Conservation (phyloP, 2,888 invertebrate species). For the Oscheius onirici region DNA sequence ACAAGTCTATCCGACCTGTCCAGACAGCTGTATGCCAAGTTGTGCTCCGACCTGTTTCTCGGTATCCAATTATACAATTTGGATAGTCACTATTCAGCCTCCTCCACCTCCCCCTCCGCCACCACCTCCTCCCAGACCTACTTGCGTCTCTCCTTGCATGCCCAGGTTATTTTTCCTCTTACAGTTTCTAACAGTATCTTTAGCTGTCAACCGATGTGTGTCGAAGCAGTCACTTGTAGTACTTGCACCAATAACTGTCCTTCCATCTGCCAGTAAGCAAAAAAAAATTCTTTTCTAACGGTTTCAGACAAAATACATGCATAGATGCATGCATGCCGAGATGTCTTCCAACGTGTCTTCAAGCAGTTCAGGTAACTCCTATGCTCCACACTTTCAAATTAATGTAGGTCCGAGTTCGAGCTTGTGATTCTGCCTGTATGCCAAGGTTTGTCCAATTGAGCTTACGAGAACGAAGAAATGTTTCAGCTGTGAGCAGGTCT, state of each 20-base stretch:
- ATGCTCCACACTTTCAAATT: no score
- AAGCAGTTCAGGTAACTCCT: slow-evolving; percentile 45
- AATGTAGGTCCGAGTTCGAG: slow-evolving; percentile 27
- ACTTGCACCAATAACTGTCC: slow-evolving; percentile 56
- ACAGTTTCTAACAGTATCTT: background rate
- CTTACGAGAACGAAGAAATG: no score
- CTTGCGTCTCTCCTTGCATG: slow-evolving; percentile 53
- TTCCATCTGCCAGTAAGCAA: slow-evolving; percentile 44
- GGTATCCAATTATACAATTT: background rate
- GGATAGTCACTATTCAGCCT: slow-evolving; percentile 13
- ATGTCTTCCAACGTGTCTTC: slow-evolving; percentile 56
- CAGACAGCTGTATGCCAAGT: slow-evolving; percentile 46
- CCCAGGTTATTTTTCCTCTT: slow-evolving; percentile 5
- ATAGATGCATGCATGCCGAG: slow-evolving; percentile 54
- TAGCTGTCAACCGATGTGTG: slow-evolving; percentile 31
- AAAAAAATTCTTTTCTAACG: background rate
- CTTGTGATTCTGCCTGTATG: slow-evolving; percentile 57
- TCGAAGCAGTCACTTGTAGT: slow-evolving; percentile 57
- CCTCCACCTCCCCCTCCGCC: slow-evolving; percentile 31
- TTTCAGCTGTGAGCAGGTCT: slow-evolving; percentile 38
- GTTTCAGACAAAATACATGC: slow-evolving; percentile 47
- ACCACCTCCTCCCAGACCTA: slow-evolving; percentile 35
- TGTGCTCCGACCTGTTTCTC: slow-evolving; percentile 47
- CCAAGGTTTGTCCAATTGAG: slow-evolving; percentile 36
- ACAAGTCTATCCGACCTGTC: slow-evolving; percentile 22